Conservation (phyloP, 2,797 vertebrate species). For the Cirrhinus molitorella region DNA sequence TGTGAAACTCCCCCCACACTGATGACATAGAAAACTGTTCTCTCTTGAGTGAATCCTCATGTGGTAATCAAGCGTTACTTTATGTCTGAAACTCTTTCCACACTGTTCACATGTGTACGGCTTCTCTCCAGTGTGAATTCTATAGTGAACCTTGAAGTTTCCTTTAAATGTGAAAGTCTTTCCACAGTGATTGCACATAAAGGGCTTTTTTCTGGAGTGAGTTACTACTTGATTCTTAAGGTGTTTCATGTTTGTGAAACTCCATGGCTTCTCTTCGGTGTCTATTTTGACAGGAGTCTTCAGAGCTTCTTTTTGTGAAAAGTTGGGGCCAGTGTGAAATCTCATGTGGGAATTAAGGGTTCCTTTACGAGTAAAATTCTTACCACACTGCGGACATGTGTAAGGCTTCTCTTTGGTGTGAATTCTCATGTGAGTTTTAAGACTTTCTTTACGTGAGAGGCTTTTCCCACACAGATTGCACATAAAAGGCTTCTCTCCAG, state of each 20-base stretch:
- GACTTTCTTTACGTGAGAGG: neutral
- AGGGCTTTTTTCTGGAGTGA: neutral
- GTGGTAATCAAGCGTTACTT: neutral
- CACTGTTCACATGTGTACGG: neutral
- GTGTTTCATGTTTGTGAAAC: neutral
- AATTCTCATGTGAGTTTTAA: neutral
- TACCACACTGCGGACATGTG: neutral
- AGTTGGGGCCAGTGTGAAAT: neutral
- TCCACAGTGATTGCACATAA: neutral
- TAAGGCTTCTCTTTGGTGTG: neutral
- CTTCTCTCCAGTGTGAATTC: neutral
- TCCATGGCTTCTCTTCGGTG: neutral
- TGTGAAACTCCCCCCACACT: neutral
- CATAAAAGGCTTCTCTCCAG: neutral
- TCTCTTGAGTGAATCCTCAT: neutral
- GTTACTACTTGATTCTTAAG: neutral
- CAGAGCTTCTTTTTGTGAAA: neutral
- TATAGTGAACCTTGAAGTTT: neutral
- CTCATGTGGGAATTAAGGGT: neutral
- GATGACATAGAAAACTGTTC: neutral
- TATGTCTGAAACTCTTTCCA: neutral
- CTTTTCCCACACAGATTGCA: neutral
- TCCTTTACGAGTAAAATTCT: neutral
- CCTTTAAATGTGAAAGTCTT: neutral
- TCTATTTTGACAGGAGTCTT: neutral